Conservation (phyloP, 2,797 vertebrate species). For the Poecilia wingei region DNA sequence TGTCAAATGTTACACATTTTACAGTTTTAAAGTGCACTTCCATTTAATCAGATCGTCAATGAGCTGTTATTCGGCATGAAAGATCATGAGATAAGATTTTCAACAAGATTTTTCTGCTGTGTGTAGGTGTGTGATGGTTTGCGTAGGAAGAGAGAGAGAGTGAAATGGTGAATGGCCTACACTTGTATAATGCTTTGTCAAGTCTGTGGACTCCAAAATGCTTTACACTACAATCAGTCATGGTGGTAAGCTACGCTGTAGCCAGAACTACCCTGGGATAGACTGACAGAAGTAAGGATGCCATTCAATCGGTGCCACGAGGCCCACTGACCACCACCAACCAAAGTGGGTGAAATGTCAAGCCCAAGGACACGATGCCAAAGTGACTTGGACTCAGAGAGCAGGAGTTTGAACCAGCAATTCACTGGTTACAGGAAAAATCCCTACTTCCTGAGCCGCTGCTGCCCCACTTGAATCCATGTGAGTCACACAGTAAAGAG, state of each 20-base stretch:
- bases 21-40: not conserved
- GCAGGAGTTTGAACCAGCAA: too few species aligned
- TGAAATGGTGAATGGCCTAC: not conserved
- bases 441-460: too few species aligned
- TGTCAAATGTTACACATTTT: conserved; percentile 6
- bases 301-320: too few species aligned
- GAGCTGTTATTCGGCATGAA: not conserved
- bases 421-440: too few species aligned
- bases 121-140: conserved; percentile 15
- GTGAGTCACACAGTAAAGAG: too few species aligned
- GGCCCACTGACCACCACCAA: too few species aligned
- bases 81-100: conserved; percentile 7
- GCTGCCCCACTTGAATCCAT: too few species aligned
- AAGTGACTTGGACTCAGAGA: too few species aligned
- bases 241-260: not conserved
- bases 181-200: not conserved
- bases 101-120: not conserved
- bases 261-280: not conserved
- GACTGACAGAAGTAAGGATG: not conserved
- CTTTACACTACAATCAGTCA: not conserved
- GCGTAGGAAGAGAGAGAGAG: not conserved
- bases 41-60: conserved; percentile 6
- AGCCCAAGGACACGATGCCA: too few species aligned
- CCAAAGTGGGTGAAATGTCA: too few species aligned
- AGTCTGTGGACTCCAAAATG: not conserved